Evolutionary conservation across 1,140 invertebrate species (phyloP), one percentile per base, ranked within the genome.

Genomic region (Lamellibrachia luymesi): DNA sequence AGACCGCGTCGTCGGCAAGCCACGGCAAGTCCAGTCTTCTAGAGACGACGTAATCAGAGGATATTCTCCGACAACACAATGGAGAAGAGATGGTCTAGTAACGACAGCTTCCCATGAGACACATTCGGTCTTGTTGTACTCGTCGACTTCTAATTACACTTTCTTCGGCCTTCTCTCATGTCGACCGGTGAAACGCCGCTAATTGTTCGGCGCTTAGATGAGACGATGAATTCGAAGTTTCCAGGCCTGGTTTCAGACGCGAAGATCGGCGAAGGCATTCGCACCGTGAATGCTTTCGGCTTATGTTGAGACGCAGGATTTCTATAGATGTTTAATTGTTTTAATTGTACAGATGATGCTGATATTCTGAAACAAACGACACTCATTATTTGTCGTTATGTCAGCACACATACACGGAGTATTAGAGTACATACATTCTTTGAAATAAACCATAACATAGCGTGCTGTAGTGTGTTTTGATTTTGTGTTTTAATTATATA

Each of bases 1-100:
- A 90, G 93, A 38, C 94, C 94, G 38, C 94, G 94, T 92, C 93
- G 56, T 93, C 93, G 27, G 51, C 89, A 93, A 49, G 52, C n/a
- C 52, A 7, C 13, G 52, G 52, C 52, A 56, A 56, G 52, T 56
- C 52, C 52, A 56, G 52, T 13, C 52, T 6, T 56, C 52, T 56
- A 56, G 6, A 7, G 52, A 56, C 52, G 52, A 13, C 52, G 64
- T 80, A 80, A 80, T 22, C 13, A 80, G 64, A 80, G 13, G 13
- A 80, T 2, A 17, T 22, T 80, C 64, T 80, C 8, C 64, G 64
- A 38, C 64, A 8, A 80, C 64, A 80, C 64, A 80, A 80, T 80
- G 64, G 13, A 10, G 64, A 80, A 1, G 64, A 17, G 64, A 80
- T 22, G 64, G 6, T 22, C 13, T 8, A 10, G 64, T 8, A 8